Evolutionary conservation across 92 coral and sea anemone genomes (phyloP).

Genomic region (Hydrozoanthus gracilis): DNA sequence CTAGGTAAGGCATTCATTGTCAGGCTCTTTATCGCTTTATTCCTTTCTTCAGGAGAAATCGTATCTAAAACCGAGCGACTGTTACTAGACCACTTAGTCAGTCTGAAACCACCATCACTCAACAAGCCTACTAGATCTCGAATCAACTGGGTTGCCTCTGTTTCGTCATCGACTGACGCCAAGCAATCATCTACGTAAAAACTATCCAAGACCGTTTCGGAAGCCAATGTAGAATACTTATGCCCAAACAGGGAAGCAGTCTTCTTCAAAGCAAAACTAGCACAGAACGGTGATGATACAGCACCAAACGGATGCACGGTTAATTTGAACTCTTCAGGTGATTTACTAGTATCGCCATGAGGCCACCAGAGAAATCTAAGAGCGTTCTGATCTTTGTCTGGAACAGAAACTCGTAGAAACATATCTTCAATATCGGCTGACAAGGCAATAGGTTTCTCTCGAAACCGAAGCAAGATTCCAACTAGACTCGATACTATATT

Average conservation of each 20-base stretch:
- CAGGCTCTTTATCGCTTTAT: neutral
- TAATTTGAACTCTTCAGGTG: neutral
- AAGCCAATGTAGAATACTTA: neutral
- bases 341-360: neutral
- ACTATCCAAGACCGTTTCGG: neutral
- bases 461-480: neutral
- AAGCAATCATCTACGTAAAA: too few species aligned
- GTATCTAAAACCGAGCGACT: conserved; percentile 11
- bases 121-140: neutral
- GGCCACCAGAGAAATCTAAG: neutral
- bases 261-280: neutral
- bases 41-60: conserved; percentile 21
- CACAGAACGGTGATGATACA: too few species aligned
- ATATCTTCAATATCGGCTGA: neutral
- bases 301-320: neutral
- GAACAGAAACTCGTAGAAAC: neutral
- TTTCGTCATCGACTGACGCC: neutral
- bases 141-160: conserved; percentile 4
- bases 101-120: conserved; percentile 28
- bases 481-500: neutral
- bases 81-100: conserved; percentile 36
- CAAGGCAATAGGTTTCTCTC: neutral
- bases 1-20: neutral
- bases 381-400: neutral
- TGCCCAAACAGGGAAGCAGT: neutral